Evolutionary conservation across 2,888 invertebrate genomes (phyloP), one percentile per base, ranked within the genome.

Genomic region (Urechis unicinctus): DNA sequence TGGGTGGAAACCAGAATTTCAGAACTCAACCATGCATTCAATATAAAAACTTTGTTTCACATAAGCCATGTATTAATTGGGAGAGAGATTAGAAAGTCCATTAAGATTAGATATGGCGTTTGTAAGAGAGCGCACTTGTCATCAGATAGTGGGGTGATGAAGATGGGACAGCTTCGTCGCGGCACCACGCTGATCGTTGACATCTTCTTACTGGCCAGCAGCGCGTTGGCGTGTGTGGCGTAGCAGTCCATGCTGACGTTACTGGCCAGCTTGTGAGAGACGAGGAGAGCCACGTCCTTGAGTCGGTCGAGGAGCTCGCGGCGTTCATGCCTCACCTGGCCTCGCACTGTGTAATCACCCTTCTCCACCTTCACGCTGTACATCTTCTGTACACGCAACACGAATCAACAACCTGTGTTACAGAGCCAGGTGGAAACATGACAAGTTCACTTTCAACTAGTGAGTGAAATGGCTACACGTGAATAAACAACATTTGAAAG

Each of bases 101-200:
- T n/a, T n/a, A n/a, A n/a, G n/a, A n/a, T n/a, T n/a, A n/a, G n/a
- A n/a, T n/a, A n/a, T n/a, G n/a, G n/a, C n/a, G n/a, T n/a, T n/a
- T n/a, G n/a, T n/a, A n/a, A n/a, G n/a, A n/a, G n/a, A n/a, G 82
- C 86, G 83, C 74, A 91, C 88, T 94, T 95, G 66, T 96, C 95
- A 58, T 86, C 83, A 22, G 86, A 78, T 59, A 92, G 75, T 0
- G 90, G 86, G 0, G 87, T 83, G 59, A 94, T 82, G 78, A 89
- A 96, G 2, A 94, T 72, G 2, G 92, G 88, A 61, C 86, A 78
- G 44, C 84, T 78, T 44, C 81, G 80, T 13, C 86, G 85, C 29
- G 85, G 84, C 2, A 83, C 75, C 24, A 88, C 72, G 0, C 81
- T 78, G 0, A 81, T 80, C 0, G 83, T 78, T 31, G 82, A 81